Percentiles rank a stretch among this genome's conserved stretches.
Conservation (phyloP, 2,113 vertebrate species). For the Nesospiza acunhae region DNA sequence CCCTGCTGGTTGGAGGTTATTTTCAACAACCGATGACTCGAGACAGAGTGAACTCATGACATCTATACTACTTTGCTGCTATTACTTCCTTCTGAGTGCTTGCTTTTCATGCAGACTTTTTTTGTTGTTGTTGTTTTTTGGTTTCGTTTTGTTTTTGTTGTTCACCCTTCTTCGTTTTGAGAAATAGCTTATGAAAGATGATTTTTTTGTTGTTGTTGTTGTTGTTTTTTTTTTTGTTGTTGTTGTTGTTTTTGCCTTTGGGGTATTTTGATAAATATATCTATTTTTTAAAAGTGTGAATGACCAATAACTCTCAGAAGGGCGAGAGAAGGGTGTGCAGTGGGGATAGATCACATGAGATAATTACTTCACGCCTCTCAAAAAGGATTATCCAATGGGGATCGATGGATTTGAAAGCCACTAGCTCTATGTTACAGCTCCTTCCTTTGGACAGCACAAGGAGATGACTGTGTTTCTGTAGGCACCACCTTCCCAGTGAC, state of each 20-base stretch:
- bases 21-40: constrained; percentile 92
- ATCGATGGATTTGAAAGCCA: too few species aligned
- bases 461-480: not conserved
- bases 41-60: constrained; percentile 42
- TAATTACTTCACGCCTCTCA: not conserved
- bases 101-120: constrained; percentile 77
- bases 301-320: constrained; percentile 60
- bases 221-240: too few species aligned
- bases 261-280: constrained; percentile 24
- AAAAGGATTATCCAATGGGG: not conserved
- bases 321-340: not conserved
- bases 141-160: not conserved
- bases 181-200: too few species aligned
- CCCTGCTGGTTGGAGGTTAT: constrained; percentile 99
- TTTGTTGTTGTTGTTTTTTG: not conserved
- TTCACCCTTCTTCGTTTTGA: not conserved
- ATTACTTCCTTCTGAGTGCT: constrained; percentile 79
- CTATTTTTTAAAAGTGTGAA: constrained; percentile 26
- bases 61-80: constrained; percentile 81
- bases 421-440: too few species aligned
- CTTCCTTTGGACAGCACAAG: too few species aligned
- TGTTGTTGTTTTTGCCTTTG: not conserved
- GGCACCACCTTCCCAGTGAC: too few species aligned
- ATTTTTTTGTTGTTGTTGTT: not conserved
- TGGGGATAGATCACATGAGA: not conserved